Evolutionary conservation across 2,888 invertebrate species (phyloP), one percentile per base, ranked within the genome.

Genomic region (Fragum whitleyi): DNA sequence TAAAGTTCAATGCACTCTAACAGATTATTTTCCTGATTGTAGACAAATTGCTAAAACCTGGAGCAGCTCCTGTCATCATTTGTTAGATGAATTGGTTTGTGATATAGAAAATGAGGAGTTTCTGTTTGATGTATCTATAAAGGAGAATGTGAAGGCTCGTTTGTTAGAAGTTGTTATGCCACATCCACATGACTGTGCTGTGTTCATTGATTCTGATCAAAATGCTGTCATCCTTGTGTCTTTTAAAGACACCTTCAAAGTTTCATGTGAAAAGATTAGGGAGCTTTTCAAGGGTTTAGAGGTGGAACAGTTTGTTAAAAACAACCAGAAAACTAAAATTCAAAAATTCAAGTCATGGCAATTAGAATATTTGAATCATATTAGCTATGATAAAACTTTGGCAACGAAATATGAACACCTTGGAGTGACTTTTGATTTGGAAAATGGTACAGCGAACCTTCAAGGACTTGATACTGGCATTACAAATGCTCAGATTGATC

Each of bases 171-270:
- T 87, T 5, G 72, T 51, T 53, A 32, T 87, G 14, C 28, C 67
- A 16, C 51, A 83, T n/a, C 83, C 83, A 36, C 83, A 82, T 36
- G 74, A 53, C 21, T 79, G 83, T 3, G 71, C 71, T 21, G 62
- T 87, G 2, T 42, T 81, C 26, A 26, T 75, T 32, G 77, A 85
- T n/a, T 59, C 77, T 2, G 42, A 61, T 5, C 32, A 57, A 28
- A 19, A 70, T 6, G 28, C 28, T 16, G 76, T 87, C 16, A 80
- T 71, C 47, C 53, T 83, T 39, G 74, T 79, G 21, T 72, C 77
- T 7, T 77, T 80, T 26, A 57, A 67, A 39, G 75, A 61, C 9
- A 42, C 57, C 16, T 42, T 69, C 21, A 61, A 73, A 19, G 16
- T 16, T 29, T 23, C 69, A 42, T 19, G 73, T 23, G 23, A 14